A percentile compares a stretch with the other conserved stretches of the same genome.
These are phyloP conservation scores for Ichneumoninae sp. DNA, from an alignment of 2,888 invertebrate genomes.

Conservation along the genomic window DNA sequence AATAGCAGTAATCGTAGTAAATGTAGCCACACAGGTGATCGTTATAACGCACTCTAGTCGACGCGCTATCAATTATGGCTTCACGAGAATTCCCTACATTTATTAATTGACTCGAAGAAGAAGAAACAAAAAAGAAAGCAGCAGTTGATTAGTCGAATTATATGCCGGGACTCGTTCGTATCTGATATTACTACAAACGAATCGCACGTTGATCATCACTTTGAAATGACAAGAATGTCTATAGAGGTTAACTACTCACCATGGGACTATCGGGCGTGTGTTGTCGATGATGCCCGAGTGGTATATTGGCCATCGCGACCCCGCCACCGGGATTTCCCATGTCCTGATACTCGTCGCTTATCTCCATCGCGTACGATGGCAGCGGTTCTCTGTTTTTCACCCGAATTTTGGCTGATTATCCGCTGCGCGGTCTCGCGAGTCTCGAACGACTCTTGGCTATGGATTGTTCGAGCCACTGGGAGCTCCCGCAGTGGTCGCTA, in stretches of 20 bases:
- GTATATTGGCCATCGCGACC: constrained; percentile 77
- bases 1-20: constrained; percentile 3
- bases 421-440: constrained; percentile 64
- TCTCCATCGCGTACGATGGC: constrained; percentile 93
- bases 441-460: constrained; percentile 39
- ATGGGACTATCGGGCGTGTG: constrained; percentile 90
- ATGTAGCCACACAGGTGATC: neutral
- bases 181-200: neutral
- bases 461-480: constrained; percentile 5
- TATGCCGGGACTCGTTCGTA: neutral
- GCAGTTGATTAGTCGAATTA: neutral
- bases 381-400: constrained; percentile 95
- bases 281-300: constrained; percentile 85
- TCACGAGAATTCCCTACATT: neutral
- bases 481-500: constrained; percentile 3
- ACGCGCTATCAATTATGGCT: neutral
- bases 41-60: constrained; percentile 4
- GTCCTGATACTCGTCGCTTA: constrained; percentile 84
- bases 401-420: constrained; percentile 90
- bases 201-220: neutral
- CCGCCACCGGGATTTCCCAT: constrained; percentile 80
- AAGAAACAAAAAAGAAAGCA: neutral
- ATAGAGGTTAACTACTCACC: constrained; percentile 86
- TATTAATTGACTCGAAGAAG: constrained; percentile 2
- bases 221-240: neutral